These are phyloP conservation scores for Sussaba pulchella DNA, from an alignment of 2,888 invertebrate species.

Conservation along the genomic window DNA sequence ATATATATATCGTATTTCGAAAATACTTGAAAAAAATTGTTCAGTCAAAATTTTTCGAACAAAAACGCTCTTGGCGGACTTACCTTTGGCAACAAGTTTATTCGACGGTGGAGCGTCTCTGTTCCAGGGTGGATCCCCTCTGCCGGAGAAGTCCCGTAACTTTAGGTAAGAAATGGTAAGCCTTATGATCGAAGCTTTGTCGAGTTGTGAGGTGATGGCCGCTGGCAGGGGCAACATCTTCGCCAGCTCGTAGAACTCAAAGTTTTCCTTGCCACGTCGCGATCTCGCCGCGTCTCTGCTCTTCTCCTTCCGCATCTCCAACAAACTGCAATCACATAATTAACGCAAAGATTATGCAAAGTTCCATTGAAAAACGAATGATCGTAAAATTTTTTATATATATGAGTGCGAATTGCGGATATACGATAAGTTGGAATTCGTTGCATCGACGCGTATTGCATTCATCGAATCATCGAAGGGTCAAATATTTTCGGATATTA, in stretches of 20 bases:
- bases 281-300: slow-evolving; percentile 96
- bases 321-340: slow-evolving; percentile 90
- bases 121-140: slow-evolving; percentile 98
- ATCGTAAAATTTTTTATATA: not conserved
- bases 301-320: slow-evolving; percentile 97
- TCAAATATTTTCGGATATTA: too few relatives aligned
- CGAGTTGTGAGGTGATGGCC: slow-evolving; percentile 96
- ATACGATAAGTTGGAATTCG: too few relatives aligned
- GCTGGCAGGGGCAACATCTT: slow-evolving; percentile 96
- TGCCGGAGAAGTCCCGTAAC: slow-evolving; percentile 96
- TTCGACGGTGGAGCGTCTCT: slow-evolving; percentile 91
- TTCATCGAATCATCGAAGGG: too few relatives aligned
- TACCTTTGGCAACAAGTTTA: slow-evolving; percentile 94
- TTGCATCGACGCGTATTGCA: too few relatives aligned
- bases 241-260: slow-evolving; percentile 98
- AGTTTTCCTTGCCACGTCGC: slow-evolving; percentile 97
- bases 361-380: slow-evolving; percentile 44
- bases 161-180: slow-evolving; percentile 98
- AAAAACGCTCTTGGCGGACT: slow-evolving; percentile 74
- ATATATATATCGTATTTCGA: slow-evolving; percentile 18
- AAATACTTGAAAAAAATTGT: too few relatives aligned
- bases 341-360: slow-evolving; percentile 56
- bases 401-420: not conserved
- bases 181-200: slow-evolving; percentile 98
- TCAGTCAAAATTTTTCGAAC: too few relatives aligned